These are phyloP conservation scores for Parasteatoda lunata DNA, from an alignment of 2,888 invertebrate species.

Conservation along the genomic window DNA sequence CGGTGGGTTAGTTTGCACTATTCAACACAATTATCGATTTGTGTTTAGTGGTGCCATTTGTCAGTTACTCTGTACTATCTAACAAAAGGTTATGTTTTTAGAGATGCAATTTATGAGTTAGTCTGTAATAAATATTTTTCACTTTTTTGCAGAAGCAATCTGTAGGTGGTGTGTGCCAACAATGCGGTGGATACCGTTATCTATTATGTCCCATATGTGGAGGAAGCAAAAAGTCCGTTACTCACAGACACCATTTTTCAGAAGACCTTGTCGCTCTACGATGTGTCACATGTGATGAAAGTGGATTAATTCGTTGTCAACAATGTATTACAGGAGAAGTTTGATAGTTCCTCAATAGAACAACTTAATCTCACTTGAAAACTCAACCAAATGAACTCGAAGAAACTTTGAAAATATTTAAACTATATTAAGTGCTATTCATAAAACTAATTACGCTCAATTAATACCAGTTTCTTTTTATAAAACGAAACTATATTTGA, in stretches of 20 bases:
- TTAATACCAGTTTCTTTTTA: no score
- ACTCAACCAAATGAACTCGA: not conserved
- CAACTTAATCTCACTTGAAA: not conserved
- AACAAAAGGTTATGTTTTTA: no score
- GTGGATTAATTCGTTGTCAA: slow-evolving; percentile 91
- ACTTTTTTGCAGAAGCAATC: slow-evolving; percentile 83
- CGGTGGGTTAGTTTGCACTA: no score
- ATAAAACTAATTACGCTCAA: no score
- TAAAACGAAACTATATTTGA: no score
- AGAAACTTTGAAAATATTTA: no score
- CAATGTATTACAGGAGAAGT: slow-evolving; percentile 79
- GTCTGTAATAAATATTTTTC: not conserved
- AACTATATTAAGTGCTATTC: no score
- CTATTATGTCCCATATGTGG: slow-evolving; percentile 93
- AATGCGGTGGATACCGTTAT: slow-evolving; percentile 93
- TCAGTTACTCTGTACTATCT: no score
- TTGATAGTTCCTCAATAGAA: slow-evolving; percentile 18
- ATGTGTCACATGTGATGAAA: slow-evolving; percentile 96
- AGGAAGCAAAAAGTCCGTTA: slow-evolving; percentile 92
- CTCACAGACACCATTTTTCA: slow-evolving; percentile 94
- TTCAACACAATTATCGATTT: no score
- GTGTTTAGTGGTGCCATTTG: no score
- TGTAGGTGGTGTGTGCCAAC: slow-evolving; percentile 86
- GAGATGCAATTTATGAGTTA: no score
- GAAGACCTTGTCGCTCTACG: slow-evolving; percentile 94